Percentiles rank a stretch among this genome's conserved stretches.
phyloP scores from a whole-genome alignment of 2,113 vertebrate species.

The Corapipo altera region DNA sequence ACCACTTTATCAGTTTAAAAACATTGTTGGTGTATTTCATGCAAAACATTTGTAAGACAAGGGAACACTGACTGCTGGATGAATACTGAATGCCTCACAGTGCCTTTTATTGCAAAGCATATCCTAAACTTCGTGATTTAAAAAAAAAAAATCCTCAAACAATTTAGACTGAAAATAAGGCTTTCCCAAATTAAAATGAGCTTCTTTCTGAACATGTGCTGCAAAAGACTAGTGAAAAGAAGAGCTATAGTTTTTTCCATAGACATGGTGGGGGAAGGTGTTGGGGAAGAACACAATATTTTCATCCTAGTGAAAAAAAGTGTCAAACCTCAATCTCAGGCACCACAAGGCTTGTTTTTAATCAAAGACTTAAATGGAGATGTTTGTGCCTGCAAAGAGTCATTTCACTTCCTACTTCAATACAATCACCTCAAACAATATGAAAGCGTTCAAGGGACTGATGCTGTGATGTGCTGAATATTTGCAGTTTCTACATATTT shows the following conservation, averaged over 20 bases:
- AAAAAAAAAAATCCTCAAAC: not conserved
- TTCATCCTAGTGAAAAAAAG: not conserved
- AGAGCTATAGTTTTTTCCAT: not conserved
- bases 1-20: not conserved
- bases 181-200: not conserved
- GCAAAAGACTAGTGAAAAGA: not conserved
- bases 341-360: not conserved
- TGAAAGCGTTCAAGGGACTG: not conserved
- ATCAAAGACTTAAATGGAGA: not conserved
- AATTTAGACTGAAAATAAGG: not conserved
- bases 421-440: not conserved
- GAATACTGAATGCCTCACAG: not conserved
- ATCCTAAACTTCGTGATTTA: not conserved
- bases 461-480: not conserved
- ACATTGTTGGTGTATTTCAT: not conserved
- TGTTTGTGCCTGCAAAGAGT: not conserved
- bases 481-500: not conserved
- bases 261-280: fast-evolving
- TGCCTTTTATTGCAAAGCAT: not conserved
- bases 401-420: not conserved
- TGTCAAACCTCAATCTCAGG: not conserved
- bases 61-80: not conserved
- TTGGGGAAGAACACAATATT: not conserved
- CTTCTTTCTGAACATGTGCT: not conserved
- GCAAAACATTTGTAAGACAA: not conserved